phyloP scores from a whole-genome alignment of 64 coral and sea anemone species.

The Anthopleura sola region DNA sequence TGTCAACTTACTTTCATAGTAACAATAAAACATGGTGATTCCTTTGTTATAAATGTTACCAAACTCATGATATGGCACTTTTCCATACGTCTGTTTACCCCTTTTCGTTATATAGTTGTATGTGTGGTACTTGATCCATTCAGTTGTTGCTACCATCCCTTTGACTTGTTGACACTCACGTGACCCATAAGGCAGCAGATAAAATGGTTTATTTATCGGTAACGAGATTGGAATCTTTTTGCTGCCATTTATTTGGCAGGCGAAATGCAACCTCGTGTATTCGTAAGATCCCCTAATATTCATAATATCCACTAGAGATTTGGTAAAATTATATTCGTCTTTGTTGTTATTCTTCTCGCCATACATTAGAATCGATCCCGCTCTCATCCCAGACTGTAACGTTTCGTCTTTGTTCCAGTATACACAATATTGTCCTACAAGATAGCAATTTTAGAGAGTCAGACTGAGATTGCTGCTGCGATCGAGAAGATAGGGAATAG shows the following conservation, averaged over 20 bases:
- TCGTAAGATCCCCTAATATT: neutral
- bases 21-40: neutral
- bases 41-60: neutral
- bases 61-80: neutral
- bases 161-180: conserved; percentile 18
- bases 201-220: conserved; percentile 3
- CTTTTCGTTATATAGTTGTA: neutral
- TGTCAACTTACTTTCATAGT: conserved; percentile 8
- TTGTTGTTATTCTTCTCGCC: neutral
- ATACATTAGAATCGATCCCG: neutral
- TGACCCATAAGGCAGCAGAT: conserved; percentile 28
- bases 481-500: too few species aligned
- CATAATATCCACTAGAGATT: neutral
- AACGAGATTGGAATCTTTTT: neutral
- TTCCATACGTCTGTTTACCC: neutral
- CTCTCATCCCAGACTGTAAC: too few species aligned
- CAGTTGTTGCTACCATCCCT: conserved; percentile 14
- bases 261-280: neutral
- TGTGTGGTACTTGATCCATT: conserved; percentile 27
- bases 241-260: neutral
- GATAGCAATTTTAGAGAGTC: too few species aligned
- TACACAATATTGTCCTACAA: too few species aligned
- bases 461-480: too few species aligned
- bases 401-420: too few species aligned
- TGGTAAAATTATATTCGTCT: neutral